Conservation (phyloP, 2,113 vertebrate species). For the Sceloporus tristichus region DNA sequence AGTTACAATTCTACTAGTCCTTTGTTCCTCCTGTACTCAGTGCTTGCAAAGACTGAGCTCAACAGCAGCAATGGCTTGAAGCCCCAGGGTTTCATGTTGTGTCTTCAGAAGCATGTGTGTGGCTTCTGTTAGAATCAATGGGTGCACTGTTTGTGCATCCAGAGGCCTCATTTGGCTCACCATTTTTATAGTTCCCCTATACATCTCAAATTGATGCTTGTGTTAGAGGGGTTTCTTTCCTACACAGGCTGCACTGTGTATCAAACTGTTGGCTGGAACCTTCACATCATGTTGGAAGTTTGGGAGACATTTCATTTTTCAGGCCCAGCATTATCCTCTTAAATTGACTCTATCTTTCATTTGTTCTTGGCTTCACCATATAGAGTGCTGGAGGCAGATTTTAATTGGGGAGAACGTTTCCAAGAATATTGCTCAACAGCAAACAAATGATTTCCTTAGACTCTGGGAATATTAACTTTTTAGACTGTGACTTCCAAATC, state of each 20-base stretch:
- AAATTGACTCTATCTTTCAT: constrained; percentile 48
- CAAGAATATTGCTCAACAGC: constrained; percentile 50
- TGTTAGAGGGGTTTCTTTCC: constrained; percentile 35
- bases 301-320: constrained; percentile 60
- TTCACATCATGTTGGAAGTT: constrained; percentile 62
- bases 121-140: constrained; percentile 56
- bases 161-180: constrained; percentile 48
- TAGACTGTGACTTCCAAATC: too few relatives aligned
- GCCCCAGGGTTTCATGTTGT: constrained; percentile 51
- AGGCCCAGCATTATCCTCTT: constrained; percentile 64
- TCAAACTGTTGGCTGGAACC: constrained; percentile 67
- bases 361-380: not conserved
- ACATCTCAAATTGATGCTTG: constrained; percentile 67
- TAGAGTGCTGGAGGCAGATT: constrained; percentile 41
- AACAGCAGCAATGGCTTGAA: constrained; percentile 49
- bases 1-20: constrained; percentile 31
- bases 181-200: constrained; percentile 65
- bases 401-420: constrained; percentile 39
- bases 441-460: not conserved
- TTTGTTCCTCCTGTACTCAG: constrained; percentile 15
- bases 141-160: constrained; percentile 46
- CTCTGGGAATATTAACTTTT: not conserved
- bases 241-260: constrained; percentile 48
- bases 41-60: constrained; percentile 27
- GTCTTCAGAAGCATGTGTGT: constrained; percentile 60